Evolutionary conservation across 2,797 vertebrate species (phyloP).

Genomic region (Tarsius wallacei): DNA sequence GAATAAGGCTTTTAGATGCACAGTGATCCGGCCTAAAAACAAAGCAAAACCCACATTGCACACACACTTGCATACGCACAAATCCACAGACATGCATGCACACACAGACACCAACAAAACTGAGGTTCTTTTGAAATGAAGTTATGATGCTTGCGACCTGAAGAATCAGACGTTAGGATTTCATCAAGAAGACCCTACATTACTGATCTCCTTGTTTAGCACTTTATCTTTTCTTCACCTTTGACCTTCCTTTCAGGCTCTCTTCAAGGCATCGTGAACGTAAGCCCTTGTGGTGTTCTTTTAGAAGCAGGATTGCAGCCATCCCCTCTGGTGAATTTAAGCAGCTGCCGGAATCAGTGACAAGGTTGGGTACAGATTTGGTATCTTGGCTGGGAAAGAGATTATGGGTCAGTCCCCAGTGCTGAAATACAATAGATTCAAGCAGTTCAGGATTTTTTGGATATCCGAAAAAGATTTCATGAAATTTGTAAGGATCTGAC

Average conservation of each 20-base stretch:
- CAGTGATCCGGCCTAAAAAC: slow-evolving; percentile 95
- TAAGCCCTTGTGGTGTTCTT: slow-evolving; percentile 96
- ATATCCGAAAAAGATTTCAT: slow-evolving; percentile 95
- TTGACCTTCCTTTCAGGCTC: slow-evolving; percentile 96
- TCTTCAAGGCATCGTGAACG: slow-evolving; percentile 94
- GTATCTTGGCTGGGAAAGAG: slow-evolving; percentile 97
- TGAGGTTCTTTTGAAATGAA: slow-evolving; percentile 91
- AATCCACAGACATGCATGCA: slow-evolving; percentile 77
- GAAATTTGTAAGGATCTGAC: slow-evolving; percentile 94
- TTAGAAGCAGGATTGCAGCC: slow-evolving; percentile 96
- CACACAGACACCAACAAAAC: slow-evolving; percentile 55
- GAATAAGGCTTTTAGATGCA: slow-evolving; percentile 97
- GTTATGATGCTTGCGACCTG: slow-evolving; percentile 90
- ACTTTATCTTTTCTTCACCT: slow-evolving; percentile 99
- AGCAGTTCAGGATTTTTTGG: slow-evolving; percentile 94
- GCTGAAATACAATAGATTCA: slow-evolving; percentile 94
- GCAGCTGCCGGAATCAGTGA: slow-evolving; percentile 95
- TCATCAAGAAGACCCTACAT: slow-evolving; percentile 93
- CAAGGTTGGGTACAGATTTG: slow-evolving; percentile 96
- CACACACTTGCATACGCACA: slow-evolving; percentile 51
- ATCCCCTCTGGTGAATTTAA: slow-evolving; percentile 95
- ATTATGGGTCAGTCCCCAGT: slow-evolving; percentile 95
- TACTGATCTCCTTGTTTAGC: slow-evolving; percentile 98
- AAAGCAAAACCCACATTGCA: slow-evolving; percentile 91
- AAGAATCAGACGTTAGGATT: slow-evolving; percentile 94